Percentiles rank a stretch among this genome's conserved stretches.
These are phyloP conservation scores for Siphlonurus alternatus DNA, from an alignment of 2,888 invertebrate genomes.

Conservation along the genomic window DNA sequence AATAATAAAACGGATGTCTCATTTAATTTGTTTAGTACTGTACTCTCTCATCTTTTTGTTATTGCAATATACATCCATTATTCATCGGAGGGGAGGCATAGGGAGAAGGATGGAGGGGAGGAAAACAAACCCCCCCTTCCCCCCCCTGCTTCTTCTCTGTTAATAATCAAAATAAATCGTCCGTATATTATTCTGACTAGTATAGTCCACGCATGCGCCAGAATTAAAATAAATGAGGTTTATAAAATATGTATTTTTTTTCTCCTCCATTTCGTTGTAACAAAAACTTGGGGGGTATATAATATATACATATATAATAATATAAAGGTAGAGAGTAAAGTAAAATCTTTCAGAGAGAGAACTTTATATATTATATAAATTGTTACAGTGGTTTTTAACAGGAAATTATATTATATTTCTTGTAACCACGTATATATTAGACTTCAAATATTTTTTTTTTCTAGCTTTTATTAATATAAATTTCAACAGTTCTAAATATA, in stretches of 20 bases:
- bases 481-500: too few relatives aligned
- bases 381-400: background rate
- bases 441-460: background rate
- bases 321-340: background rate
- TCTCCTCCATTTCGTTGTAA: background rate
- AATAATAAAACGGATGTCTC: background rate
- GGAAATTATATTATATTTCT: background rate
- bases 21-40: background rate
- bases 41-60: constrained; percentile 13
- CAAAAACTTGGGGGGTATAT: background rate
- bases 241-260: background rate
- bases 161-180: constrained; percentile 17
- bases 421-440: background rate
- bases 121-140: background rate
- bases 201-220: background rate
- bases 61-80: constrained; percentile 17
- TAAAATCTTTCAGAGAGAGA: background rate
- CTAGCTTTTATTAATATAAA: background rate
- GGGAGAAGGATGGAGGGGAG: background rate
- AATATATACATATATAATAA: background rate
- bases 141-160: background rate
- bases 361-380: background rate
- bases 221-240: background rate
- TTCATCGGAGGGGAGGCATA: constrained; percentile 15
- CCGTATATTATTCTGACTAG: constrained; percentile 7